Evolutionary conservation across 2,113 vertebrate genomes (phyloP).

Genomic region (Zootoca vivipara): DNA sequence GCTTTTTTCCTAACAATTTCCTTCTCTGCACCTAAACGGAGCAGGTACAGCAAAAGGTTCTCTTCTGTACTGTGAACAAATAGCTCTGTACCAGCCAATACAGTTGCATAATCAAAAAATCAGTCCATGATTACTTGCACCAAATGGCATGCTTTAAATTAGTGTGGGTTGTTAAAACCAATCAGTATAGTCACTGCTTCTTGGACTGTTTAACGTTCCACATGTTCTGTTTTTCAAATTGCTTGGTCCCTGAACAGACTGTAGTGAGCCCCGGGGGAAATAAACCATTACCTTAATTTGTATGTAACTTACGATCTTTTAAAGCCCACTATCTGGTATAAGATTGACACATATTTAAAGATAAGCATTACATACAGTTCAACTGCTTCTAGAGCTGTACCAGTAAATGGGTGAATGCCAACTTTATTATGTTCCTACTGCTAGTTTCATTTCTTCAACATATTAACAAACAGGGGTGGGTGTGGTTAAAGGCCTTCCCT

Average conservation of each 20-base stretch:
- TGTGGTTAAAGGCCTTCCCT: not conserved
- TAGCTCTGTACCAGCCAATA: not conserved
- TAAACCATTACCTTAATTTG: constrained; percentile 10
- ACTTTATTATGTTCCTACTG: not conserved
- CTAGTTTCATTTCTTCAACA: not conserved
- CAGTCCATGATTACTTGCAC: not conserved
- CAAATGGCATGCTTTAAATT: constrained; percentile 10
- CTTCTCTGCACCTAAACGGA: not conserved
- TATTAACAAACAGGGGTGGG: not conserved
- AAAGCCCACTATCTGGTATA: not conserved
- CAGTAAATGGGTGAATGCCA: not conserved
- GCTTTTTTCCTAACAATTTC: not conserved
- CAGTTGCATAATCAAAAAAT: not conserved
- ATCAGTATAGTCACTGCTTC: constrained; percentile 19
- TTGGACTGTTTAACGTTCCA: constrained; percentile 4
- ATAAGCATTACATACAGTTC: not conserved
- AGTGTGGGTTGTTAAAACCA: constrained; percentile 10
- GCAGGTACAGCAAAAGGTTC: not conserved
- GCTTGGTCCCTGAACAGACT: constrained; percentile 15
- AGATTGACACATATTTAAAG: not conserved
- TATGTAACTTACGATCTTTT: constrained; percentile 12
- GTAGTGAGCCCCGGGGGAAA: constrained; percentile 1
- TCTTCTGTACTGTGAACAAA: not conserved
- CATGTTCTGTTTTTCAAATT: not conserved
- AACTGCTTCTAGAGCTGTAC: not conserved